Conservation (phyloP, 2,888 invertebrate genomes). For the Drosophila demipolita region DNA sequence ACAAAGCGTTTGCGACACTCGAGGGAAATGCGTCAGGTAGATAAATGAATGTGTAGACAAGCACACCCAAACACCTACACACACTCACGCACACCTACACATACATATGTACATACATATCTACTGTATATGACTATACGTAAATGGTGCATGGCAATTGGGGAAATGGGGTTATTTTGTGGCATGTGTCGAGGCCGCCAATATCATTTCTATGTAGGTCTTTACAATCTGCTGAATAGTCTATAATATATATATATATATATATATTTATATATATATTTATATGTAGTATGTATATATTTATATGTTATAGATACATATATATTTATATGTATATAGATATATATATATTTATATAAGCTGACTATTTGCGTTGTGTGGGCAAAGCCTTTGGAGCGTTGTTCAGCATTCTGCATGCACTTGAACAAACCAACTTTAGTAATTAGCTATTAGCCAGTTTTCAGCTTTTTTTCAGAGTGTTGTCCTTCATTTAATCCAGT, state of each 20-base stretch:
- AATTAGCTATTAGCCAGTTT: conserved; percentile 4
- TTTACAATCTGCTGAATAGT: conserved; percentile 32
- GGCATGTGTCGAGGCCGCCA: conserved; percentile 55
- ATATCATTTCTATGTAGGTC: conserved; percentile 46
- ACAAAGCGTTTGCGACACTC: conserved; percentile 72
- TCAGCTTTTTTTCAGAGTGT: not conserved
- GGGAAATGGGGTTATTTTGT: conserved; percentile 8
- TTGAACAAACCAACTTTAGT: conserved; percentile 1
- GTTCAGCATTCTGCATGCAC: conserved; percentile 16
- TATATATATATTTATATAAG: not conserved
- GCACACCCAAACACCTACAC: not conserved
- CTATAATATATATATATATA: conserved; percentile 8
- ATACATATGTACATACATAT: not conserved
- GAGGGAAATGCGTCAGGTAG: conserved; percentile 64
- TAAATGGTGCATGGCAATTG: conserved; percentile 39
- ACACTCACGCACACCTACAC: conserved; percentile 1
- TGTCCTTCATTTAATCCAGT: not conserved
- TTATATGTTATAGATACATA: not conserved
- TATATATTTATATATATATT: not conserved
- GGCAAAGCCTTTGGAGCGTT: conserved; percentile 35
- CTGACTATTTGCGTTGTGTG: conserved; percentile 8
- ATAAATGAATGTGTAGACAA: conserved; percentile 29
- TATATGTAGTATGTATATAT: not conserved
- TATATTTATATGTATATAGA: not conserved
- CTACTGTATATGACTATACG: conserved; percentile 14